These are phyloP conservation scores for Ormyrus rosae DNA, from an alignment of 2,888 invertebrate species.

Conservation along the genomic window DNA sequence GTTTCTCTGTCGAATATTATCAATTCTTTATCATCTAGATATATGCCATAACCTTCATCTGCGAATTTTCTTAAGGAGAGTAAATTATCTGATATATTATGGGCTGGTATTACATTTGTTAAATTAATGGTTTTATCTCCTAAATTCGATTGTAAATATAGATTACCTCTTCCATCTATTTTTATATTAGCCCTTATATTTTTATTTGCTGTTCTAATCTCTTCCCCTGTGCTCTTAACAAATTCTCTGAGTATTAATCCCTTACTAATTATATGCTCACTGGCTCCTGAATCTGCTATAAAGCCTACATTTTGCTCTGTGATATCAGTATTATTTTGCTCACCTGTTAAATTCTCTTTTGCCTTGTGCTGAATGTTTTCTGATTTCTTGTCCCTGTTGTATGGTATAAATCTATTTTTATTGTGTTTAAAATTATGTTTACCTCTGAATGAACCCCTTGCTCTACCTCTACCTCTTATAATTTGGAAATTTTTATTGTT, in stretches of 20 bases:
- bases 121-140: background rate
- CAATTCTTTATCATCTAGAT: background rate
- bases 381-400: background rate
- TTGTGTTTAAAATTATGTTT: too few relatives aligned
- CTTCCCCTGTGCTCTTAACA: too few relatives aligned
- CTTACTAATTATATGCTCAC: background rate
- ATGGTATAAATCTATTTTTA: too few relatives aligned
- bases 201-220: background rate
- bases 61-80: background rate
- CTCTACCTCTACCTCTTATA: background rate
- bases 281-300: conserved; percentile 9
- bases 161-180: background rate
- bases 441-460: too few relatives aligned
- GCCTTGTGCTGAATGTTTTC: background rate
- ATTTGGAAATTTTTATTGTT: background rate
- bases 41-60: background rate
- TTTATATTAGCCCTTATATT: background rate
- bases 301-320: background rate
- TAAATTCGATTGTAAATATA: background rate
- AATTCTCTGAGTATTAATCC: background rate
- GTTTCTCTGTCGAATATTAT: too few relatives aligned
- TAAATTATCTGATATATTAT: background rate
- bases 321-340: background rate
- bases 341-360: background rate
- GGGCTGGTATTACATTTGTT: too few relatives aligned